Evolutionary conservation across 30 jellyfish, hydroid and myxozoan species (phyloP).

Genomic region (Turritopsis rubra): DNA sequence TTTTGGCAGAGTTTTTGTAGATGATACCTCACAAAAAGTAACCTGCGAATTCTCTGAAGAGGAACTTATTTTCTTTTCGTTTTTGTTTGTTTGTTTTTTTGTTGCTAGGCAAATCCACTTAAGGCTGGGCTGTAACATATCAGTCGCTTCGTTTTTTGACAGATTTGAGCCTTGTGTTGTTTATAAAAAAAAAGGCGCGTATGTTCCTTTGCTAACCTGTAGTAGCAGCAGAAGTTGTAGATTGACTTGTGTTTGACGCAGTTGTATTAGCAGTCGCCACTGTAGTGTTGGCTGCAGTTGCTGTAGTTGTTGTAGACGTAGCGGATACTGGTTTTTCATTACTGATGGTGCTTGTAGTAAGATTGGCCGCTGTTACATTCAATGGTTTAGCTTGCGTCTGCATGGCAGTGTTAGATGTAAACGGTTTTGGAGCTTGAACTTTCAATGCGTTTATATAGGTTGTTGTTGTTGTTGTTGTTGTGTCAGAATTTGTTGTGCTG

Average conservation of each 20-base stretch:
- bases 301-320: constrained; percentile 22
- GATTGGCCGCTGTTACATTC: constrained; percentile 32
- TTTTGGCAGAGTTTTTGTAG: too few species aligned
- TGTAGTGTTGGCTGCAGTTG: constrained; percentile 26
- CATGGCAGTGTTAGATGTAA: constrained; percentile 19
- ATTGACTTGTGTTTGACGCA: not conserved
- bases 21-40: too few species aligned
- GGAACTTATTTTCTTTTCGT: too few species aligned
- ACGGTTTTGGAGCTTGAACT: constrained; percentile 12
- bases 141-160: too few species aligned
- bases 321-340: constrained; percentile 3
- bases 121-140: too few species aligned
- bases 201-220: too few species aligned
- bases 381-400: constrained; percentile 1
- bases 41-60: too few species aligned
- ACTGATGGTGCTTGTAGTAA: constrained; percentile 13
- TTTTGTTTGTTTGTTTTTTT: too few species aligned
- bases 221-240: not conserved
- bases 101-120: too few species aligned
- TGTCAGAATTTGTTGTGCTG: not conserved
- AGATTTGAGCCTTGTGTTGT: too few species aligned
- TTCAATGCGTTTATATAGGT: constrained; percentile 14
- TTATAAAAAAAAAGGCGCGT: too few species aligned
- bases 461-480: constrained; percentile 22
- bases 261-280: not conserved